A percentile compares a stretch with the other conserved stretches of the same genome.
Evolutionary conservation across 2,113 vertebrate genomes (phyloP).

Genomic region (Pogonocichla stellata): DNA sequence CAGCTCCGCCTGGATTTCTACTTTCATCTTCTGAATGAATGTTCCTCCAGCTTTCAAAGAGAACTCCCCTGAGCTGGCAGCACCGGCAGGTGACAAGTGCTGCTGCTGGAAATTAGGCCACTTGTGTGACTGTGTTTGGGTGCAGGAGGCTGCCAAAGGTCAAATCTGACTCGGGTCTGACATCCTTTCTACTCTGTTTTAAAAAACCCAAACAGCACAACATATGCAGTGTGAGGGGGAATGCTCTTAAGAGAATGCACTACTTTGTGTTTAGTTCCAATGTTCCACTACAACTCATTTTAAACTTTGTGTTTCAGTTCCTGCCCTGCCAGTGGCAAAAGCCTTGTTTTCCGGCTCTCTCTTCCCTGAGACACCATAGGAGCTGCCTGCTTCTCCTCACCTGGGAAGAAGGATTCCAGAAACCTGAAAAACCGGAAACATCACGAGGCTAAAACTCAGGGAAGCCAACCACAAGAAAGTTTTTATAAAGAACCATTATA

Average conservation of each 20-base stretch:
- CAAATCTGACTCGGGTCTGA: not conserved
- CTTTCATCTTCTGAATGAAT: constrained; percentile 53
- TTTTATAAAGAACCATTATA: not conserved
- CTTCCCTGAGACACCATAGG: not conserved
- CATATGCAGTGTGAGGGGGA: fast-evolving
- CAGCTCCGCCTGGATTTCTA: constrained; percentile 53
- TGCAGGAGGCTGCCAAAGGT: not conserved
- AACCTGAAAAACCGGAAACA: constrained; percentile 56
- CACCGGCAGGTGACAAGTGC: not conserved
- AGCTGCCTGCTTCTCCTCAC: constrained; percentile 6
- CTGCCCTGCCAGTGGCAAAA: not conserved
- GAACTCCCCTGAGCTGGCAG: not conserved
- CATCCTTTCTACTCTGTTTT: not conserved
- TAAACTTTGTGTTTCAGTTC: constrained; percentile 62
- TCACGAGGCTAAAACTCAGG: not conserved
- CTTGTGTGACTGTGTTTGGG: not conserved
- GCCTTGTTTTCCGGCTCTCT: not conserved
- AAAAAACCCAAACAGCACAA: not conserved
- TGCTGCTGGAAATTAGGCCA: not conserved
- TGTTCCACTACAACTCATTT: not conserved
- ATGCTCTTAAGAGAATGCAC: not conserved
- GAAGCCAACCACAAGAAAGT: constrained; percentile 5
- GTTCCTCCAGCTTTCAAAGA: not conserved
- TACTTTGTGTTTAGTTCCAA: not conserved
- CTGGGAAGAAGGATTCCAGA: constrained; percentile 7